These are phyloP conservation scores for Drosophila infuscata DNA, from an alignment of 2,888 invertebrate genomes.

Conservation along the genomic window DNA sequence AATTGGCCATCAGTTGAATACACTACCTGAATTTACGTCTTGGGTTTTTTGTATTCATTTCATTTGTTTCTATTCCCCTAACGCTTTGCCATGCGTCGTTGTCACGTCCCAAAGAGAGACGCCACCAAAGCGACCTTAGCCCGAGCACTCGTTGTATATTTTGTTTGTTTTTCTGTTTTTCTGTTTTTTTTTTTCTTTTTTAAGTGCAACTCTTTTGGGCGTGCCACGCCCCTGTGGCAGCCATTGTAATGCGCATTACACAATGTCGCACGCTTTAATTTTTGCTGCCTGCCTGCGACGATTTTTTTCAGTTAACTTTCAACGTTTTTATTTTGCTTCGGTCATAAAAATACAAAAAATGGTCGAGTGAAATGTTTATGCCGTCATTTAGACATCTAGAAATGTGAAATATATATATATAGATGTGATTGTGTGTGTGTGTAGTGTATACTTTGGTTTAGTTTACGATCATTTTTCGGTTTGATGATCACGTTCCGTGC, in stretches of 20 bases:
- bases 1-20: constrained; percentile 14
- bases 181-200: constrained; percentile 8
- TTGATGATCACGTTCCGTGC: constrained; percentile 41
- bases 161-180: not conserved
- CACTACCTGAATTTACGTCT: constrained; percentile 48
- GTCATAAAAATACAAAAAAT: constrained; percentile 52
- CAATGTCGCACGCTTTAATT: constrained; percentile 64
- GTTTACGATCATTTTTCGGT: constrained; percentile 33
- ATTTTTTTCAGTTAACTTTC: constrained; percentile 47
- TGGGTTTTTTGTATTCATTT: constrained; percentile 5
- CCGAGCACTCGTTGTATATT: constrained; percentile 27
- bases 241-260: constrained; percentile 56
- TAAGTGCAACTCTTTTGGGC: constrained; percentile 54
- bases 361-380: constrained; percentile 63
- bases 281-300: too few species aligned
- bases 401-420: constrained; percentile 33
- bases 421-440: constrained; percentile 3
- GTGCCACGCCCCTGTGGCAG: constrained; percentile 40
- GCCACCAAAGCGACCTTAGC: constrained; percentile 12
- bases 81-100: constrained; percentile 57
- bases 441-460: constrained; percentile 28
- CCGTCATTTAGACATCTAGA: constrained; percentile 48
- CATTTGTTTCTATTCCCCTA: constrained; percentile 3
- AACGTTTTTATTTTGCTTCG: constrained; percentile 18
- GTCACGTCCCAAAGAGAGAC: constrained; percentile 57